Percentiles rank a stretch among this genome's conserved stretches.
These are phyloP conservation scores for Pipistrellus pipistrellus DNA, from an alignment of 2,797 vertebrate genomes.

Conservation along the genomic window DNA sequence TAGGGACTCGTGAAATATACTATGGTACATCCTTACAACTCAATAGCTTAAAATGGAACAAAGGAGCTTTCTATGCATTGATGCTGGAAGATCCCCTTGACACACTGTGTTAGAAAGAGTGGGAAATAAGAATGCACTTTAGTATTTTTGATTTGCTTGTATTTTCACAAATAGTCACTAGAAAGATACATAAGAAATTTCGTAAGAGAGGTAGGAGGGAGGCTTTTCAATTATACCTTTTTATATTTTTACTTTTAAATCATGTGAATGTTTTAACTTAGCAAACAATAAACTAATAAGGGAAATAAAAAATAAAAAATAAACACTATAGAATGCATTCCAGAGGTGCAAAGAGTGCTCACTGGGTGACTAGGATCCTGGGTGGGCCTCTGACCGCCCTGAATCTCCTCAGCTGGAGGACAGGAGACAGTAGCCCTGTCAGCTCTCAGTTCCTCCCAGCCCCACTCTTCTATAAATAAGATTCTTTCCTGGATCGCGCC, in stretches of 20 bases:
- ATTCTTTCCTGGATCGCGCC: neutral
- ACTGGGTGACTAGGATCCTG: neutral
- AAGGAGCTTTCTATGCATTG: neutral
- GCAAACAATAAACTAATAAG: constrained; percentile 23
- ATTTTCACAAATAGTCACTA: constrained; percentile 10
- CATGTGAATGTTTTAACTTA: constrained; percentile 19
- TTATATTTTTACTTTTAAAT: constrained; percentile 41
- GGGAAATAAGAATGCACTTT: neutral
- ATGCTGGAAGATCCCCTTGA: neutral
- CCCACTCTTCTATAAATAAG: constrained; percentile 60
- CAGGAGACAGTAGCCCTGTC: neutral
- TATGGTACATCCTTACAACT: neutral
- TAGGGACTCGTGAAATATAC: neutral
- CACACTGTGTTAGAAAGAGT: neutral
- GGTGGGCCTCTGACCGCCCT: neutral
- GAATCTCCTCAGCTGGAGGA: constrained; percentile 38
- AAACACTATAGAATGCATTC: neutral
- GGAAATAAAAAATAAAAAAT: neutral
- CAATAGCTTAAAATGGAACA: constrained; percentile 32
- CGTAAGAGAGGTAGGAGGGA: neutral
- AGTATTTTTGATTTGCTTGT: constrained; percentile 2
- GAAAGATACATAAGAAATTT: neutral
- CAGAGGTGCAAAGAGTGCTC: neutral
- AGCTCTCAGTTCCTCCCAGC: constrained; percentile 6
- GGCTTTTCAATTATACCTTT: neutral